phyloP scores from a whole-genome alignment of 2,113 vertebrate species.

The Bos javanicus region DNA sequence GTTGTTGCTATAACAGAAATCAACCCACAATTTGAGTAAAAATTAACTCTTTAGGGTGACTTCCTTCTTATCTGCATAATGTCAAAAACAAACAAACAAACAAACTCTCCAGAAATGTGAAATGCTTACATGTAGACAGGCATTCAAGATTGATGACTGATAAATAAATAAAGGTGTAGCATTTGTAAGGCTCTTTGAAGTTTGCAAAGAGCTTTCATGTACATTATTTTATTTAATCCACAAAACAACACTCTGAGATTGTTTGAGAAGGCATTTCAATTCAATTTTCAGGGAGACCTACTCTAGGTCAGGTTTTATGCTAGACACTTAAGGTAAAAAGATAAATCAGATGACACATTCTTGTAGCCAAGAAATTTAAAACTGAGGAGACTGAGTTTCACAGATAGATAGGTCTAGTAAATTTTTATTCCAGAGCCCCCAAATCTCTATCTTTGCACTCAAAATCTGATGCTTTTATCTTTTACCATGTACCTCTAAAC shows the following conservation, averaged over 20 bases:
- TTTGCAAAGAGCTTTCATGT: constrained; percentile 1
- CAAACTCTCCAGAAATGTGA: neutral
- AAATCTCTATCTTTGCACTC: neutral
- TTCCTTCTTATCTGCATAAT: neutral
- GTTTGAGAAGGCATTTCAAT: neutral
- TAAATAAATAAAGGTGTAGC: constrained; percentile 47
- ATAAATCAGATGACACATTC: neutral
- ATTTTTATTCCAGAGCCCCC: neutral
- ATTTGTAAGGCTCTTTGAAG: constrained; percentile 40
- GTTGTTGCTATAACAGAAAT: constrained; percentile 32
- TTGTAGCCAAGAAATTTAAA: neutral
- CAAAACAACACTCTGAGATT: neutral
- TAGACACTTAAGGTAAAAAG: constrained; percentile 12
- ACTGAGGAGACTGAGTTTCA: constrained; percentile 16
- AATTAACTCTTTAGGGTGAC: constrained; percentile 57
- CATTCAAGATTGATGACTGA: constrained; percentile 26
- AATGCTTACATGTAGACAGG: constrained; percentile 9
- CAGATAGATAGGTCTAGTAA: neutral
- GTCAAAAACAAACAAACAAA: constrained; percentile 1
- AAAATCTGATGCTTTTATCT: constrained; percentile 29
- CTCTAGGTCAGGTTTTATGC: neutral
- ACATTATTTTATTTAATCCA: constrained; percentile 43
- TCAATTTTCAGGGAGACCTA: neutral
- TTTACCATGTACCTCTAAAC: neutral
- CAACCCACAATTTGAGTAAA: constrained; percentile 38